phyloP scores from a whole-genome alignment of 2,797 vertebrate genomes.

The Rhinatrema bivittatum region DNA sequence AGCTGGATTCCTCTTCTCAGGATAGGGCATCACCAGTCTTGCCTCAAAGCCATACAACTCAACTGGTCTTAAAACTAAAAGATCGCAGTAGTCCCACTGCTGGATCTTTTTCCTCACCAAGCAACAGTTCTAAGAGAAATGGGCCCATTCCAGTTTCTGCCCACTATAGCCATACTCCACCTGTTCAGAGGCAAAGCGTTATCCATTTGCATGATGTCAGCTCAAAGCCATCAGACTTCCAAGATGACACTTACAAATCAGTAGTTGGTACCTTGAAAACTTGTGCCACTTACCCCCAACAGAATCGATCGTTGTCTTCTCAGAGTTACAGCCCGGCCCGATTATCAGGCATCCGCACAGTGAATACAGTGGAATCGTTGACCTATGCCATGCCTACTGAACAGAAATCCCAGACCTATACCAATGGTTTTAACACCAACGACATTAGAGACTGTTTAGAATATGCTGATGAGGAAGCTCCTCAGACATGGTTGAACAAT shows the following conservation, averaged over 20 bases:
- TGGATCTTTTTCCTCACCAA: conserved; percentile 73
- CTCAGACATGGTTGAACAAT: conserved; percentile 75
- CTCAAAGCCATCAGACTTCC: conserved; percentile 79
- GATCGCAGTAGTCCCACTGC: conserved; percentile 80
- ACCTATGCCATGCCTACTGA: conserved; percentile 78
- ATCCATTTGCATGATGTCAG: conserved; percentile 89
- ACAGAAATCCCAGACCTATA: conserved; percentile 94
- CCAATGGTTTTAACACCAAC: conserved; percentile 77
- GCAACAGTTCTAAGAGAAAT: conserved; percentile 68
- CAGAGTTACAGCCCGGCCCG: conserved; percentile 93
- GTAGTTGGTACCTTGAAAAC: conserved; percentile 84
- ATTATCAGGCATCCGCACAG: conserved; percentile 76
- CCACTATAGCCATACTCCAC: conserved; percentile 94
- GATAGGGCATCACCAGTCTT: conserved; percentile 82
- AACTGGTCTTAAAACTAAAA: conserved; percentile 75
- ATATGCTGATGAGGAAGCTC: conserved; percentile 83
- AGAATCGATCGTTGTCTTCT: conserved; percentile 91
- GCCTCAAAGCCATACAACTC: conserved; percentile 73
- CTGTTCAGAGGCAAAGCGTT: conserved; percentile 88
- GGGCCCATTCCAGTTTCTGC: conserved; percentile 67
- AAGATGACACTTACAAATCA: conserved; percentile 79
- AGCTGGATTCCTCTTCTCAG: conserved; percentile 72
- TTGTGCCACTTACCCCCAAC: conserved; percentile 95
- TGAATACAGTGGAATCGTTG: conserved; percentile 77
- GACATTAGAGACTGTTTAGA: conserved; percentile 84